Evolutionary conservation across 2,113 vertebrate genomes (phyloP).

Genomic region (Platysteira castanea): DNA sequence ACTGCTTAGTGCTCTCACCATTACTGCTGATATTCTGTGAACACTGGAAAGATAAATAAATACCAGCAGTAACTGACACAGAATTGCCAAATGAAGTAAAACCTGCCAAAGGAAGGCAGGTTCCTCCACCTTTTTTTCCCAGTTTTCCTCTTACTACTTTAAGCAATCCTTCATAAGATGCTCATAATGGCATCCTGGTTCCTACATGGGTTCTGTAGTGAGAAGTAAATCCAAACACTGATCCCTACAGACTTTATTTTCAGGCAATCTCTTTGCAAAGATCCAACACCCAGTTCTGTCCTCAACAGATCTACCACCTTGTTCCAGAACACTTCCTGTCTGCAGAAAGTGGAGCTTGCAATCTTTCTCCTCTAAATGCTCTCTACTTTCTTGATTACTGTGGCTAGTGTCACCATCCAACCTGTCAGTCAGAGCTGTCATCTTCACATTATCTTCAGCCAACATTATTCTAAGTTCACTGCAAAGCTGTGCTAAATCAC

Average conservation of each 20-base stretch:
- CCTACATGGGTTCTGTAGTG: neutral
- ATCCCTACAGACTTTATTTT: neutral
- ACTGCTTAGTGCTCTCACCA: neutral
- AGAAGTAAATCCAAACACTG: neutral
- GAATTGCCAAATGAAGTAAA: neutral
- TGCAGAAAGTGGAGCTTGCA: neutral
- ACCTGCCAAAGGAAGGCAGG: neutral
- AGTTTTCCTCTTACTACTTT: neutral
- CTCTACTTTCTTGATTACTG: neutral
- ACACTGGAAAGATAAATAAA: neutral
- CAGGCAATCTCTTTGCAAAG: neutral
- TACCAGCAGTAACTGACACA: neutral
- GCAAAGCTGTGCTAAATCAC: neutral
- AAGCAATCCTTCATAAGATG: neutral
- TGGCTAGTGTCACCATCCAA: neutral
- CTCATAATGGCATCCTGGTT: neutral
- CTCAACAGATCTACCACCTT: neutral
- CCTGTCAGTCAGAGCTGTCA: neutral
- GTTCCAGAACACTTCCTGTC: neutral
- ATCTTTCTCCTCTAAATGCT: neutral
- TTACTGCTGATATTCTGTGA: neutral
- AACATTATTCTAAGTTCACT: neutral
- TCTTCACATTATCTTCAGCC: neutral
- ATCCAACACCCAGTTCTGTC: neutral
- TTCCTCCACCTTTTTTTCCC: neutral